Evolutionary conservation across 1,140 invertebrate genomes (phyloP), one percentile per base, ranked within the genome.

Genomic region (Gryllus bimaculatus): DNA sequence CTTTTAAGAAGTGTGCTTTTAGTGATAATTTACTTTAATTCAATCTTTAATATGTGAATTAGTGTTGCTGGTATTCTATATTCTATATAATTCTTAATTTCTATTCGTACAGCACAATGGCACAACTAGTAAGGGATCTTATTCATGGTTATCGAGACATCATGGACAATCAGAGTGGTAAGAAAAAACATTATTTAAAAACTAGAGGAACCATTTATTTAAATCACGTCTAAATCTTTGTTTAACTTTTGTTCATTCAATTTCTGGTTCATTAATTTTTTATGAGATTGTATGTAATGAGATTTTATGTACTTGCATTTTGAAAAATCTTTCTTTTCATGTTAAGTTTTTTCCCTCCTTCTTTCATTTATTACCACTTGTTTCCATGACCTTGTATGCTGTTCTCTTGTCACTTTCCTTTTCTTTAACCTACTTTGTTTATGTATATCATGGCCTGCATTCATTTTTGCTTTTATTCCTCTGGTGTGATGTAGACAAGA

Each of bases 111-210:
- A 66, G 54, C 54, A 77, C 75, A n/a, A 80, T 80, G 80, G 80
- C 80, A 8, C 48, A 79, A 39, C 47, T 80, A 21, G 76, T 79
- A 13, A 54, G 74, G 48, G 78, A 76, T 47, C 66, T 79, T n/a
- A 76, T 79, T 13, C 78, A 79, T 47, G 80, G 79, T 54, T 84
- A 84, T 76, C 48, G 82, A 73, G 82, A 83, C 77, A 77, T 84
- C 77, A 81, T 84, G 82, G 81, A 77, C 48, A 82, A 84, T 77
- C 74, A 80, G 75, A 80, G 83, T 74, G 83, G 83, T 83, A 79
- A 83, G 81, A 78, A 12, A 8, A 18, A 8, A 15, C 18, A 26
- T 66, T 3, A 66, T 13, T 66, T 66, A 66, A 66, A 18, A 13
- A 3, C 54, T 39, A 5, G 5, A 39, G 26, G 26, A 39, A 39